Evolutionary conservation across 2,888 invertebrate species (phyloP).

Genomic region (Congeria kusceri): DNA sequence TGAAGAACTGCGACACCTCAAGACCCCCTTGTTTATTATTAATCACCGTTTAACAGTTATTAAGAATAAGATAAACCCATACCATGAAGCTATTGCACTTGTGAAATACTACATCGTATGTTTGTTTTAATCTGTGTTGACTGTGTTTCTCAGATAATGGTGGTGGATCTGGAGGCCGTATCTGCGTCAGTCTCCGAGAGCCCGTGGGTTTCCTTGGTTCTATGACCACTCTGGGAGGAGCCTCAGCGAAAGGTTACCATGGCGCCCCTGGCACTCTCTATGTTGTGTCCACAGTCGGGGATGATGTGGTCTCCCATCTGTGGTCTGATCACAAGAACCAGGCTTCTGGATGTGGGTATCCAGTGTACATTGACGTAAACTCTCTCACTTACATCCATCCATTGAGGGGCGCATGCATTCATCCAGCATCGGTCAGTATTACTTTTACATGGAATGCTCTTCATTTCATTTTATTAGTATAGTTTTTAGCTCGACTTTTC

Average conservation of each 20-base stretch:
- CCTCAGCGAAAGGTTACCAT: slow-evolving; percentile 18
- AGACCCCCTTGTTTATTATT: no score
- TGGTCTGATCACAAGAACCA: slow-evolving; percentile 67
- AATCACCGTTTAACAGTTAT: no score
- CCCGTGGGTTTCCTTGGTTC: slow-evolving; percentile 64
- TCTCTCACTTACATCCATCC: slow-evolving; percentile 60
- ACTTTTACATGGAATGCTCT: no score
- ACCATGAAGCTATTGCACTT: no score
- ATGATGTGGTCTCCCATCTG: slow-evolving; percentile 49
- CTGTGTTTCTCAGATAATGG: slow-evolving; percentile 66
- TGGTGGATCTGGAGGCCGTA: slow-evolving; percentile 74
- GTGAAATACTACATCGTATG: no score
- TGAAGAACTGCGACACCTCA: no score
- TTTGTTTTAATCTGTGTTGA: no score
- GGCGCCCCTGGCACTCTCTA: slow-evolving; percentile 73
- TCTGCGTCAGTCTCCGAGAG: slow-evolving; percentile 68
- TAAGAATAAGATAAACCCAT: no score
- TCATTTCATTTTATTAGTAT: no score
- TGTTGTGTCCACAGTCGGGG: slow-evolving; percentile 59
- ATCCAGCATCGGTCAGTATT: slow-evolving; percentile 45
- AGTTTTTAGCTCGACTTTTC: no score
- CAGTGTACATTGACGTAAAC: slow-evolving; percentile 58
- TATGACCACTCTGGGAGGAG: slow-evolving; percentile 62
- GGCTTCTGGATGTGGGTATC: slow-evolving; percentile 33
- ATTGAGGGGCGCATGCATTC: slow-evolving; percentile 66